Conservation (phyloP, 2,888 invertebrate genomes). For the Stenurella melanura region DNA sequence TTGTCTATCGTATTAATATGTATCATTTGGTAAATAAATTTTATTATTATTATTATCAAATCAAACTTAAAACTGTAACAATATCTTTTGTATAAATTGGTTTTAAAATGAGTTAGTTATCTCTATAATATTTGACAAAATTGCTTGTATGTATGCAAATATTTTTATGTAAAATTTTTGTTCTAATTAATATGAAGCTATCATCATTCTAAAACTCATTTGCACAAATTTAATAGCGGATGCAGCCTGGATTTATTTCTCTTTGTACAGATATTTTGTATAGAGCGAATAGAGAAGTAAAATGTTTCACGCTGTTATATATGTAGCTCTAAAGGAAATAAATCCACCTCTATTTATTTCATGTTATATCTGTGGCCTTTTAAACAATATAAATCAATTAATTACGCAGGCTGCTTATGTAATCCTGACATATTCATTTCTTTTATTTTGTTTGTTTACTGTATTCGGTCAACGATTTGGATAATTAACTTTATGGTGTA, state of each 20-base stretch:
- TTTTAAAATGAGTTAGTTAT: too few relatives aligned
- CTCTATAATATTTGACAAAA: too few relatives aligned
- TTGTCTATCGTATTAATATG: too few relatives aligned
- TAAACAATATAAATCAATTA: neutral
- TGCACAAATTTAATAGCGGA: neutral
- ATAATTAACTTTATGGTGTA: neutral
- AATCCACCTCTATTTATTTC: neutral
- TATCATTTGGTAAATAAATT: too few relatives aligned
- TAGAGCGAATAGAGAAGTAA: neutral
- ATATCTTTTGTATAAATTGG: too few relatives aligned
- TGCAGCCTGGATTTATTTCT: neutral
- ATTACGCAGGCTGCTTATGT: neutral
- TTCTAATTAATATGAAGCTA: too few relatives aligned
- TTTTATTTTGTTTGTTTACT: neutral
- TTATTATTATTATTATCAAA: too few relatives aligned
- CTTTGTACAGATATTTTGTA: neutral
- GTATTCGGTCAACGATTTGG: neutral
- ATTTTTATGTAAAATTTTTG: too few relatives aligned
- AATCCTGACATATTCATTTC: neutral
- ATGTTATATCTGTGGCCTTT: neutral
- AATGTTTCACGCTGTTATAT: neutral
- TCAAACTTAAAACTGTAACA: too few relatives aligned
- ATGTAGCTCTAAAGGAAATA: neutral
- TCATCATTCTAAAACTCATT: too few relatives aligned
- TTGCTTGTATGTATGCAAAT: too few relatives aligned